Percentiles rank a stretch among this genome's conserved stretches.
These are phyloP conservation scores for Pygmarrhopalites habei DNA, from an alignment of 1,140 invertebrate species.

Conservation along the genomic window DNA sequence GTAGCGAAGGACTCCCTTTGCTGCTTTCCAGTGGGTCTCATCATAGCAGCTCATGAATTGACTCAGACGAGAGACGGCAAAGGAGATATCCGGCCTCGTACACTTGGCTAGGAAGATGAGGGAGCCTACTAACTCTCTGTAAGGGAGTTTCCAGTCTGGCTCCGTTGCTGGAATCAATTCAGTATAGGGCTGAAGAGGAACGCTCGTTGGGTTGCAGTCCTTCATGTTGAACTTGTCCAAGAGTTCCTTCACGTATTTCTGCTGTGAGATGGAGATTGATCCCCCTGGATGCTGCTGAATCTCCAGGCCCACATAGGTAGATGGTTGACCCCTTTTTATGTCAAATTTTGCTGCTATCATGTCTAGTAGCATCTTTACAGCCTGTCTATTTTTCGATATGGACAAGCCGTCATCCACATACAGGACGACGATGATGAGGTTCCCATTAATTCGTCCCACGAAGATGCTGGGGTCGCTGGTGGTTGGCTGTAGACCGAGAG, in stretches of 20 bases:
- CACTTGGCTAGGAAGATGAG: slow-evolving; percentile 43
- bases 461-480: slow-evolving; percentile 45
- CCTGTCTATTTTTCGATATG: neutral
- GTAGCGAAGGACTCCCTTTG: slow-evolving; percentile 44
- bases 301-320: slow-evolving; percentile 9
- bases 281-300: slow-evolving; percentile 1
- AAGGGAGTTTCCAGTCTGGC: slow-evolving; percentile 7
- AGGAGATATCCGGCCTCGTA: slow-evolving; percentile 44
- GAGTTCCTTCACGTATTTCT: slow-evolving; percentile 6
- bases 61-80: slow-evolving; percentile 35
- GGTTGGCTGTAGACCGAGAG: slow-evolving; percentile 45
- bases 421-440: neutral
- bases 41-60: slow-evolving; percentile 26
- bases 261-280: slow-evolving; percentile 5
- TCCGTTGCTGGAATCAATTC: slow-evolving; percentile 11
- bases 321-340: neutral
- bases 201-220: slow-evolving; percentile 17
- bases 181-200: slow-evolving; percentile 13
- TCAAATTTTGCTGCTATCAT: neutral
- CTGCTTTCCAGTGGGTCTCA: slow-evolving; percentile 39
- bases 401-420: neutral
- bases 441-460: slow-evolving; percentile 39
- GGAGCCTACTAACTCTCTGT: slow-evolving; percentile 39
- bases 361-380: neutral
- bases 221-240: slow-evolving; percentile 22